Evolutionary conservation across 2,113 vertebrate genomes (phyloP), one percentile per base, ranked within the genome.

Genomic region (Sprattus sprattus): DNA sequence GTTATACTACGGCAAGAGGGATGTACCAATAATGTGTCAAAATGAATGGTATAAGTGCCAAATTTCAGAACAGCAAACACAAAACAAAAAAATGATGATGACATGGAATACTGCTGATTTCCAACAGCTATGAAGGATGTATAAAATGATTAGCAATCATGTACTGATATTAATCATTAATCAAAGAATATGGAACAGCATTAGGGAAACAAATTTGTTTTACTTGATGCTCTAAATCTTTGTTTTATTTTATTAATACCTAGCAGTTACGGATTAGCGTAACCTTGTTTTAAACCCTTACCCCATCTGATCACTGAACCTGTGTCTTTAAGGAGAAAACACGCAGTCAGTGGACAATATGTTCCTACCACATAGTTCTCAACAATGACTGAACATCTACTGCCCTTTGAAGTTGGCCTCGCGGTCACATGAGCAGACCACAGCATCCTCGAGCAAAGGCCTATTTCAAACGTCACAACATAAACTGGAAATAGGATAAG

Each of bases 271-370:
- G 49, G 71, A 87, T 90, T 88, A 91, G 83, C 83, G 82, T 83
- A 83, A 81, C 81, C 75, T 82, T 44, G 46, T 82, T 22, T 88
- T 90, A 39, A 90, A 86, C 86, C 82, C 91, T 93, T 90, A 93
- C 92, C 92, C 83, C 87, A n/a, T 75, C 67, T 75, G 67, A 75
- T 75, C 67, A 75, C 28, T 39, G 28, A 75, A 75, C 28, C 67
- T 75, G 67, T 32, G 64, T 75, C 67, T 75, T 75, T 75, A 75
- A 75, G 67, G 67, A 75, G 67, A 90, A 50, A 89, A 82, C 81
- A 88, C 46, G 57, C 10, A 47, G 78, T 71, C 64, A 71, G 64
- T 32, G 22, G 20, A 67, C n/a, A 71, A 25, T 10, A 71, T 2
- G 8, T 32, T 28, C 32, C n/a, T 28, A 25, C 7, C 64, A 28